Evolutionary conservation across 2,888 invertebrate genomes (phyloP), one percentile per base, ranked within the genome.

Genomic region (Tetrapedia diversipes): DNA sequence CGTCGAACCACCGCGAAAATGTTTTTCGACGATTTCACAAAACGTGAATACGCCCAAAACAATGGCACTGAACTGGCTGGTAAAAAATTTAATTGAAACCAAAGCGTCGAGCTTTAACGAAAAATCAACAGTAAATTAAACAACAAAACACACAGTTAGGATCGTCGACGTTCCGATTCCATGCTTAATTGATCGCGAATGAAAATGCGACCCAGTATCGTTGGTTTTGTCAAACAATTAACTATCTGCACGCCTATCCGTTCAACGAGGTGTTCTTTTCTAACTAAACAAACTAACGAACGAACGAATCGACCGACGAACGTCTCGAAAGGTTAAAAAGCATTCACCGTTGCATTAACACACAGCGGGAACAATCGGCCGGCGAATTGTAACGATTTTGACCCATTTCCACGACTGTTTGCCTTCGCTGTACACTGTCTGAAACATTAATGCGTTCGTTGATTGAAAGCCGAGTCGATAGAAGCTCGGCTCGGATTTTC

Each of bases 381-480:
- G 4, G 27, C 19, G 61, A 56, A 56, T 61, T 60, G 37, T 47
- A 68, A 54, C 45, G 47, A 73, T 61, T 73, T 61, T 53, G 19
- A 22, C 34, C 39, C 37, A 41, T 37, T 43, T 47, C 16, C 4
- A n/a, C 10, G n/a, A 4, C 16, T 73, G 49, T 69, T 61, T 69
- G 47, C 60, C 37, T 16, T 56, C 16, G 19, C 34, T 14, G 24
- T 24, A 53, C 22, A 59, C 19, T 63, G 54, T 39, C 41, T 65
- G 19, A 43, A 70, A 60, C 66, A 76, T 80, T 80, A 76, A 81
- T 71, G 67, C 70, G 32, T 43, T 14, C 60, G 66, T 60, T 80
- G 81, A 80, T 80, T 80, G 81, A 80, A 76, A 66, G 32, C 67
- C 60, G 34, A 63, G 53, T n/a, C 43, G 56, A 43, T 57, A 41